Percentiles rank a stretch among this genome's conserved stretches.
Conservation (phyloP, 1,140 invertebrate genomes). For the Odontomachus brunneus region DNA sequence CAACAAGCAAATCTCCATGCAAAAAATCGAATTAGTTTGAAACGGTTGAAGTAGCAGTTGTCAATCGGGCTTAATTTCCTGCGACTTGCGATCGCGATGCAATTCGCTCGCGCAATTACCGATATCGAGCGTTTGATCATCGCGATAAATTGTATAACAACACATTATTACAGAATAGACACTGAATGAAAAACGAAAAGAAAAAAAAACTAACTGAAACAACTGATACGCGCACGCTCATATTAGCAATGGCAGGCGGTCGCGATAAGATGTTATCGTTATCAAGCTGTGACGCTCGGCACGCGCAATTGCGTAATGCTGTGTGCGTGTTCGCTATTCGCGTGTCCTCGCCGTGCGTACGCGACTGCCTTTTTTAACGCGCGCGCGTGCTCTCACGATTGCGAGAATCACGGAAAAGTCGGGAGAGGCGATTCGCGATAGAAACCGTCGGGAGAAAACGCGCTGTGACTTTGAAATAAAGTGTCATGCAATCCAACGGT, state of each 20-base stretch:
- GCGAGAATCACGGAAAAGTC: too few relatives aligned
- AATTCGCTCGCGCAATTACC: neutral
- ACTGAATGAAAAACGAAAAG: too few relatives aligned
- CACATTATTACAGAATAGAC: too few relatives aligned
- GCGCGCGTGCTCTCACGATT: too few relatives aligned
- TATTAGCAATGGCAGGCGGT: neutral
- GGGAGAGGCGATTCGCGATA: too few relatives aligned
- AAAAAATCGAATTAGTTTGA: neutral
- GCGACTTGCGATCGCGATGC: neutral
- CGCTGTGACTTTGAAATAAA: neutral
- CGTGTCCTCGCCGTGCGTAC: too few relatives aligned
- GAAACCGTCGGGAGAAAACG: too few relatives aligned
- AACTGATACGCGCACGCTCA: neutral
- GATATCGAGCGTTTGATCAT: too few relatives aligned
- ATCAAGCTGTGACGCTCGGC: conserved; percentile 11
- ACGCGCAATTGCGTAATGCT: conserved; percentile 28
- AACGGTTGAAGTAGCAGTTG: too few relatives aligned
- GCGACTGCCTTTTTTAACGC: too few relatives aligned
- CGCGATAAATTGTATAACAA: neutral
- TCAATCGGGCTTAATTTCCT: neutral
- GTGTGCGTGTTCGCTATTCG: neutral
- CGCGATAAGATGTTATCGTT: conserved; percentile 53
- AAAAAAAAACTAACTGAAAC: neutral
- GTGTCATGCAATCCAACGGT: neutral
- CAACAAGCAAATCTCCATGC: too few relatives aligned